Base-by-base conservation (phyloP, 37 sponge, comb jelly and placozoan species). In the Cliona cf. orientalis region DNA sequence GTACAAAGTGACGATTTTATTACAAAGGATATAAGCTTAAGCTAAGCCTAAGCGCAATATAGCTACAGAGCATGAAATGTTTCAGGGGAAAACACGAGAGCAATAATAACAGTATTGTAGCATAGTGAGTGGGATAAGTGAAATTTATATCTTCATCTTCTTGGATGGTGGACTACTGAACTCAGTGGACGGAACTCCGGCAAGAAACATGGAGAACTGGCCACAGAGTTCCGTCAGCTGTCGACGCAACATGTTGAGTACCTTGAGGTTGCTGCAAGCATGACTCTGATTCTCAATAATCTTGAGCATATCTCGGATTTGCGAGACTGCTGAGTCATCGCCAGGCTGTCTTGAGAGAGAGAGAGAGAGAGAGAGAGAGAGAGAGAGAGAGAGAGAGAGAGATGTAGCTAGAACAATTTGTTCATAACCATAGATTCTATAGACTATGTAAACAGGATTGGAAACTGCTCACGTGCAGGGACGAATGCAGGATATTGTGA, bases 211-310 rank as follows among this genome's bases (percentile, higher is more conserved):
- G 68, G 87, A 87, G 75, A 87, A 87, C 75, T 87, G 80, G 17
- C 80, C 73, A 46, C 87, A 87, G 33, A 87, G 75, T 34, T 75
- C 80, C 43, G 87, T 87, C 38, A 87, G 81, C 70, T 74, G 89
- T 69, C 93, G 56, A 40, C 94, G 60, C 28, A 93, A 91, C 11
- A 31, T 66, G 69, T 90, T 71, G 34, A 93, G 83, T 17, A 87
- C 90, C 9, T 71, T 46, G 31, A 87, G 43, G 77, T 85, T 83
- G 17, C 36, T 81, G 63, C 94, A 93, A 41, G 91, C 90, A 49
- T 86, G 86, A 2, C 84, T 86, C 65, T 93, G 94, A 74, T 89
- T 90, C 72, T 90, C 90, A 0, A 89, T 72, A 40, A 89, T 85
- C 25, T 66, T 60, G 32, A 93, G 71, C 59, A 93, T 83, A 46